phyloP scores from a whole-genome alignment of 2,797 vertebrate genomes.

The Helostoma temminkii region DNA sequence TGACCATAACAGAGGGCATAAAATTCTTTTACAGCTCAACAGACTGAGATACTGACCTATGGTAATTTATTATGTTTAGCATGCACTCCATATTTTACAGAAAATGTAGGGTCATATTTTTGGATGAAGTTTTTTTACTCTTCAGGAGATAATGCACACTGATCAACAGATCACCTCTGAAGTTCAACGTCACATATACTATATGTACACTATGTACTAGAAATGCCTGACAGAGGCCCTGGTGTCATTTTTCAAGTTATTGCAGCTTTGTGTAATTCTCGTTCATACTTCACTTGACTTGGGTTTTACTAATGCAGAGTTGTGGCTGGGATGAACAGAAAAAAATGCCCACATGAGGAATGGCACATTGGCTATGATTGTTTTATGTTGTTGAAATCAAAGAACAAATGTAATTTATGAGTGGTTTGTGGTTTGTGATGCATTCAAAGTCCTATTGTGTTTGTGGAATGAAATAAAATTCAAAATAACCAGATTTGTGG shows the following conservation, averaged over 20 bases:
- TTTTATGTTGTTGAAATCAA: conserved; percentile 28
- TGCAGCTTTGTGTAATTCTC: conserved; percentile 53
- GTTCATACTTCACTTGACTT: conserved; percentile 27
- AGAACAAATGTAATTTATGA: conserved; percentile 28
- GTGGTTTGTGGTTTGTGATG: conserved; percentile 48
- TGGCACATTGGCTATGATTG: conserved; percentile 16
- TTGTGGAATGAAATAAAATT: conserved; percentile 38
- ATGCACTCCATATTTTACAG: conserved; percentile 7
- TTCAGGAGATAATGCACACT: conserved; percentile 22
- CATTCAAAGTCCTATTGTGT: conserved; percentile 20
- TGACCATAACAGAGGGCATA: conserved; percentile 1
- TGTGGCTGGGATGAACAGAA: conserved; percentile 5
- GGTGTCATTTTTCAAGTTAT: conserved; percentile 40
- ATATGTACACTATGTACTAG: neutral
- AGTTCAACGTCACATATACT: neutral
- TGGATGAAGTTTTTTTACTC: conserved; percentile 5
- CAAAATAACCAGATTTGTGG: neutral
- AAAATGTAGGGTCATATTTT: conserved; percentile 1
- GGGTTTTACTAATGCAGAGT: conserved; percentile 7
- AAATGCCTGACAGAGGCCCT: conserved; percentile 27
- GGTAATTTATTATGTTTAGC: conserved; percentile 29
- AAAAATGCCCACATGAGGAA: conserved; percentile 1
- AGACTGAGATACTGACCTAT: conserved; percentile 1
- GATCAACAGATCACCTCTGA: conserved; percentile 26
- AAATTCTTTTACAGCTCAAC: conserved; percentile 37